A percentile compares a stretch with the other conserved stretches of the same genome.
These are phyloP conservation scores for Vimba vimba DNA, from an alignment of 2,113 vertebrate genomes.

Conservation along the genomic window DNA sequence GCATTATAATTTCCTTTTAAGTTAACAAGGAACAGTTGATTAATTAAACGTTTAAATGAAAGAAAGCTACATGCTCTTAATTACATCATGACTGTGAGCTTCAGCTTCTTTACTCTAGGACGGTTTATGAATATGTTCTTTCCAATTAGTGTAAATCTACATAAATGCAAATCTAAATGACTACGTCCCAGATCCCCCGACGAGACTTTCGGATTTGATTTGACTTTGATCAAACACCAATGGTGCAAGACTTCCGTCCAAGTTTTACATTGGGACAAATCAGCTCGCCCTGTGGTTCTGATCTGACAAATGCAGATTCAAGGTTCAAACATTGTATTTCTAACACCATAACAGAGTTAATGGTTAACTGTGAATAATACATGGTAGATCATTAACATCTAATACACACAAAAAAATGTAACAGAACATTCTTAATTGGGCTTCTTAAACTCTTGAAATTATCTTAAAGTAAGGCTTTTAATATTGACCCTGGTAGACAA, in stretches of 20 bases:
- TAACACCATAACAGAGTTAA: background rate
- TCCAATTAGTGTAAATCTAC: constrained; percentile 43
- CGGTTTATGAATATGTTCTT: constrained; percentile 25
- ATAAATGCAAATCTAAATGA: constrained; percentile 44
- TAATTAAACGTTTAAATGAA: constrained; percentile 73
- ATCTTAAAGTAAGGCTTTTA: background rate
- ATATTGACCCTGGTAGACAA: constrained; percentile 3
- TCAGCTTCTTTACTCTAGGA: constrained; percentile 46
- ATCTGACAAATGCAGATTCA: background rate
- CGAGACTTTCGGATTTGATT: constrained; percentile 34
- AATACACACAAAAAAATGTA: background rate
- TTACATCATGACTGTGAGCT: background rate
- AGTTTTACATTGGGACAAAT: constrained; percentile 39
- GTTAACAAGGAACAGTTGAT: constrained; percentile 76
- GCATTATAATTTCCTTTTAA: constrained; percentile 80
- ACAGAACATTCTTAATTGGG: background rate
- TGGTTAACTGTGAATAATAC: background rate
- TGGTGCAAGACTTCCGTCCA: constrained; percentile 16
- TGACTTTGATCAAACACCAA: constrained; percentile 35
- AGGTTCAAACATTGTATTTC: background rate
- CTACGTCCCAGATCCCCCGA: constrained; percentile 29
- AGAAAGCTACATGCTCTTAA: constrained; percentile 53
- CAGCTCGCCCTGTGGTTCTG: background rate
- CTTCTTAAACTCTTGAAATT: background rate
- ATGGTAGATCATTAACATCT: background rate